These are phyloP conservation scores for Tragelaphus buxtoni DNA, from an alignment of 2,113 vertebrate species.

Conservation along the genomic window DNA sequence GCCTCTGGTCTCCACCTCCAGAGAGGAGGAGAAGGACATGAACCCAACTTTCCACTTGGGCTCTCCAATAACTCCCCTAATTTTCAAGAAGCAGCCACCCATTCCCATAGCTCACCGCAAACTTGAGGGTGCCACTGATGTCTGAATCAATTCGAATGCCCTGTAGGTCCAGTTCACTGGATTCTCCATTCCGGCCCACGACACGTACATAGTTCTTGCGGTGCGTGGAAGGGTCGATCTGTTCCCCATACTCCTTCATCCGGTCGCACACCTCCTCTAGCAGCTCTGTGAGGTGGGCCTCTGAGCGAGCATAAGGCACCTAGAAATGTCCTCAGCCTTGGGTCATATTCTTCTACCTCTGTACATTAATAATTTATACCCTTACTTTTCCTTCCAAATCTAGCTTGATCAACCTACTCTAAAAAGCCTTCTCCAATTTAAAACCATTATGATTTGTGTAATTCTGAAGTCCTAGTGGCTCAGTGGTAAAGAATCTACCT, in stretches of 20 bases:
- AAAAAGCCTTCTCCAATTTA: constrained; percentile 17
- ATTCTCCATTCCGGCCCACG: constrained; percentile 85
- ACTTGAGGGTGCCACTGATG: constrained; percentile 89
- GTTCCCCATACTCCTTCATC: constrained; percentile 94
- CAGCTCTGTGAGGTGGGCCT: constrained; percentile 93
- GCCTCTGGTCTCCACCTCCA: neutral
- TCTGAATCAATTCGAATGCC: constrained; percentile 88
- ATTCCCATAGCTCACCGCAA: constrained; percentile 82
- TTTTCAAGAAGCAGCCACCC: neutral
- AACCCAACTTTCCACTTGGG: neutral
- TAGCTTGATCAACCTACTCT: neutral
- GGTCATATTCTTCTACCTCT: constrained; percentile 43
- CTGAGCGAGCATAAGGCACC: constrained; percentile 93
- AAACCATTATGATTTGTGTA: neutral
- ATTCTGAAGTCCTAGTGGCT: neutral
- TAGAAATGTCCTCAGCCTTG: constrained; percentile 63
- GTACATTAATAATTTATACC: constrained; percentile 20
- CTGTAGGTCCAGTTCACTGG: constrained; percentile 83
- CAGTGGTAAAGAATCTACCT: neutral
- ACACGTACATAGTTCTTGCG: constrained; percentile 89
- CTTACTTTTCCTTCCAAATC: constrained; percentile 36
- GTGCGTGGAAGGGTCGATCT: constrained; percentile 80
- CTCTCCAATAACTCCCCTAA: neutral
- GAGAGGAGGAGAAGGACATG: neutral
- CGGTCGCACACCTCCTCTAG: constrained; percentile 94